These are phyloP conservation scores for Tolmerus cingulatus DNA, from an alignment of 2,888 invertebrate species.

Conservation along the genomic window DNA sequence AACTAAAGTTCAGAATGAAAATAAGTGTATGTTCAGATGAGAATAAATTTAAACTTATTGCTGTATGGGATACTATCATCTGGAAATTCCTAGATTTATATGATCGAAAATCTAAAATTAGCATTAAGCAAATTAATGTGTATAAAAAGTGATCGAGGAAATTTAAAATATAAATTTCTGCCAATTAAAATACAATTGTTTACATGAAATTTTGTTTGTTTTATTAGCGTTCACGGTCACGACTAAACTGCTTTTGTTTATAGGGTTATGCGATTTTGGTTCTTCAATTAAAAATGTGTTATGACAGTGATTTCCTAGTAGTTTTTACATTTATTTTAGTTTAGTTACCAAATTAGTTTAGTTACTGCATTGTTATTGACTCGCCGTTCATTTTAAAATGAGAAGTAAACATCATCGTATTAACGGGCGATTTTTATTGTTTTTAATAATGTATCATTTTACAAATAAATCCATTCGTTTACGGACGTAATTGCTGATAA, in stretches of 20 bases:
- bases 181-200: neutral
- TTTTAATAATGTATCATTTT: too few species aligned
- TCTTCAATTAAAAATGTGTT: neutral
- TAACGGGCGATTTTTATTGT: too few species aligned
- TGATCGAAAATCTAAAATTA: neutral
- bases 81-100: neutral
- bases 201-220: neutral
- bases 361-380: neutral
- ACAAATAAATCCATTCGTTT: too few species aligned
- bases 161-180: neutral
- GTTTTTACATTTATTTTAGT: neutral
- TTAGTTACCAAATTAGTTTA: neutral
- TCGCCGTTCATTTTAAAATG: neutral
- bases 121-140: neutral
- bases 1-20: neutral
- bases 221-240: neutral
- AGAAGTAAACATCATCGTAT: too few species aligned
- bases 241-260: neutral
- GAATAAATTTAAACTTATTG: neutral
- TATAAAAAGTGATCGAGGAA: neutral
- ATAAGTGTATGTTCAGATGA: neutral
- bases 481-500: too few species aligned
- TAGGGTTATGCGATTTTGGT: neutral
- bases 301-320: neutral
- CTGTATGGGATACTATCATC: neutral